Conservation (phyloP, 1,140 invertebrate species). For the Drosophila obscura region DNA sequence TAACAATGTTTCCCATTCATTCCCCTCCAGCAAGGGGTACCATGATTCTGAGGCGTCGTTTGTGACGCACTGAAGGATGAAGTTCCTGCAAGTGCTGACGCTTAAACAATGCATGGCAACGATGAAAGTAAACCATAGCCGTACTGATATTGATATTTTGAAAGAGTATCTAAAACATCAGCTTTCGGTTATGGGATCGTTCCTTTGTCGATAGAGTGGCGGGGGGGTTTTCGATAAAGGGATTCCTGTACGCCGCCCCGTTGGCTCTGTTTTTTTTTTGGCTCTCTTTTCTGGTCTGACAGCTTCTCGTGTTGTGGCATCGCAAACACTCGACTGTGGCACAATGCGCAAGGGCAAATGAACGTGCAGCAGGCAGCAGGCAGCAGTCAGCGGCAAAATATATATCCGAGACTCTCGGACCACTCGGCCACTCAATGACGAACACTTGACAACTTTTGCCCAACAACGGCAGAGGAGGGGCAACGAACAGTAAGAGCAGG, state of each 20-base stretch:
- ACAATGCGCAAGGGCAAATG: conserved; percentile 69
- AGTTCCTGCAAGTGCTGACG: too few relatives aligned
- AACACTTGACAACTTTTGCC: conserved; percentile 49
- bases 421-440: conserved; percentile 60
- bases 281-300: conserved; percentile 54
- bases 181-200: too few relatives aligned
- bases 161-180: too few relatives aligned
- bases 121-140: too few relatives aligned
- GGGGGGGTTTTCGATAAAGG: too few relatives aligned
- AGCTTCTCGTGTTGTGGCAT: conserved; percentile 63
- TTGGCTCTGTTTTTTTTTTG: conserved; percentile 34
- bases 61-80: too few relatives aligned
- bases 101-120: too few relatives aligned
- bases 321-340: conserved; percentile 70
- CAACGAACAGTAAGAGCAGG: conserved; percentile 1
- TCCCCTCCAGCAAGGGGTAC: too few relatives aligned
- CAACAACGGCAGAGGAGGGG: background rate
- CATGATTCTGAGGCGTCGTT: conserved; percentile 7
- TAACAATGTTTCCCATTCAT: conserved; percentile 54
- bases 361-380: conserved; percentile 35
- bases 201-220: background rate
- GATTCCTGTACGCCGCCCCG: background rate
- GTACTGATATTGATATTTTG: too few relatives aligned
- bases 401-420: conserved; percentile 33
- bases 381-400: conserved; percentile 1